Conservation (phyloP, 2,888 invertebrate genomes). For the Cephonodes hylas region DNA sequence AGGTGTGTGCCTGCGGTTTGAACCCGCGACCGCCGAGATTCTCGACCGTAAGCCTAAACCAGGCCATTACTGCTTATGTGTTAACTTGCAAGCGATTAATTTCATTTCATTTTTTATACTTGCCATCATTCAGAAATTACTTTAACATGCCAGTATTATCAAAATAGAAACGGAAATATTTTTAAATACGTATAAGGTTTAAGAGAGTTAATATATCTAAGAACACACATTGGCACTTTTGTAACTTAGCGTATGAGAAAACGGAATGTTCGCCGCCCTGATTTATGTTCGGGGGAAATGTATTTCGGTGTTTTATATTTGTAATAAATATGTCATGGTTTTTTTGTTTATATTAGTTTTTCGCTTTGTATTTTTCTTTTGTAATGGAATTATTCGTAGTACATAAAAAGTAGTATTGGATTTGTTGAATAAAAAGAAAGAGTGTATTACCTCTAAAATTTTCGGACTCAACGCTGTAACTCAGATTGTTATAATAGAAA, state of each 20-base stretch:
- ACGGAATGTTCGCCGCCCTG: conserved; percentile 3
- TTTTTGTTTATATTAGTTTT: conserved; percentile 12
- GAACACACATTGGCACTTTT: conserved; percentile 11
- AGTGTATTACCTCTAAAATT: too few relatives aligned
- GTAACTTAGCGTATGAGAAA: conserved; percentile 9
- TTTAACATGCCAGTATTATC: too few relatives aligned
- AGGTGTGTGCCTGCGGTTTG: too few relatives aligned
- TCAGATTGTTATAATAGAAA: too few relatives aligned
- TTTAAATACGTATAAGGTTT: too few relatives aligned
- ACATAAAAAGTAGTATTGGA: background rate
- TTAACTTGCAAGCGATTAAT: too few relatives aligned
- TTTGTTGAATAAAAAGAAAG: background rate
- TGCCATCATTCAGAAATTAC: too few relatives aligned
- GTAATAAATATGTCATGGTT: conserved; percentile 12
- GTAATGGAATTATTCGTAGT: background rate
- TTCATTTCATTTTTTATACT: background rate
- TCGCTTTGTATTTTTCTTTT: background rate
- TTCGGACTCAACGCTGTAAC: too few relatives aligned
- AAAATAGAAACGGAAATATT: too few relatives aligned
- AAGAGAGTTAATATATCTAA: background rate
- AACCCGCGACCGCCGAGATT: too few relatives aligned
- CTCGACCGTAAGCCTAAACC: too few relatives aligned
- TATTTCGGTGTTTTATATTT: conserved; percentile 14
- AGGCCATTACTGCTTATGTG: too few relatives aligned
- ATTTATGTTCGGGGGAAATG: conserved; percentile 12